Base-by-base conservation (phyloP, 2,797 vertebrate genomes). In the Coluber constrictor region DNA sequence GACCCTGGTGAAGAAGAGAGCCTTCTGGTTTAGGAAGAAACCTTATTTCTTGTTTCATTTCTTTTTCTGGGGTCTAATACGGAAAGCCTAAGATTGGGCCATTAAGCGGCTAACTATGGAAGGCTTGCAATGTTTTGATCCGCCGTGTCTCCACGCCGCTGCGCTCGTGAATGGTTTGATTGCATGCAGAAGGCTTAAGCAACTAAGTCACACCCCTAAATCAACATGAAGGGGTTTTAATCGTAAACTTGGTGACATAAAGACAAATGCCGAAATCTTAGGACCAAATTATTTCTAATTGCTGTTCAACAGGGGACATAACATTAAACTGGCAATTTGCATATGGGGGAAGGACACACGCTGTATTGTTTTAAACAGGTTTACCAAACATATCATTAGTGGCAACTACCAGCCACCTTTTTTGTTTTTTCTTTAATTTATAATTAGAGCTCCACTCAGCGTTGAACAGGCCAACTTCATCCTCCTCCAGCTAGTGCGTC, bases 201-300 rank as follows among this genome's bases (percentile, higher is more conserved):
- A 95, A 96, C 95, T 92, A 95, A 95, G 93, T 95, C 89, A 95
- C 91, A 55, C 95, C 97, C 95, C 95, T 94, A 95, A 94, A 92
- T 74, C 96, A 89, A 97, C 96, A 92, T 56, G 95, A 97, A 95
- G 32, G 0, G 93, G 94, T 95, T 95, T 92, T 94, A 96, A 96
- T 94, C 94, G 95, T 95, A 96, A 97, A 97, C 97, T 97, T 97
- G 94, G 96, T 95, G 97, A 97, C 97, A 96, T 91, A 96, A 97
- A 96, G 96, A 97, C 97, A 97, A 98, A 97, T 88, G 96, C 3
- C 25, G 96, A 98, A 97, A 97, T 97, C 97, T 96, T 95, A 96
- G 97, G 96, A 95, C 96, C 97, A 97, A 97, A 98, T 97, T 97
- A 97, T 93, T 90, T 54, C 89, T 97, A 98, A 97, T 98, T 98